Base-by-base conservation (phyloP, 1,140 invertebrate genomes). In the Diabrotica virgifera region DNA sequence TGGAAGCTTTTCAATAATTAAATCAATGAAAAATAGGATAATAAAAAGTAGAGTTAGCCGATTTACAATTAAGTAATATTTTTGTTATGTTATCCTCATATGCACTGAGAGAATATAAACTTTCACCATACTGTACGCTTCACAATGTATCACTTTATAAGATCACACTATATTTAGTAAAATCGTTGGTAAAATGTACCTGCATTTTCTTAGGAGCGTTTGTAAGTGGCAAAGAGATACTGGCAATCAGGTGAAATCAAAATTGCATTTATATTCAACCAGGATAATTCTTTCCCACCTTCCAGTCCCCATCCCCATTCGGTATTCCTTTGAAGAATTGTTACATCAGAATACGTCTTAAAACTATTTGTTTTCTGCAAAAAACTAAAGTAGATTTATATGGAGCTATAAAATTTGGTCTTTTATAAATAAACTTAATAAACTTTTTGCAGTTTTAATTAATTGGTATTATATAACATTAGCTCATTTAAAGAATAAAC, bases 251-350 rank as follows among this genome's bases (percentile, higher is more conserved):
- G 59, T 51, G 59, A 60, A 60, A 60, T 60, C 46, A 36, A 52
- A 60, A 52, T 60, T 60, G 59, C 46, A 52, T 52, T 60, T 60
- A 60, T 60, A 60, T 60, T 51, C 36, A 60, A n/a, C 9, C 11
- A 14, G 24, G 24, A 24, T 24, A 24, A 24, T 24, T 36, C 10
- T 10, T 37, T 57, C 24, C n/a, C 24, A 57, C 36, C 11, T 57
- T 36, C 35, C 24, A 9, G 9, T 24, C 10, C 0, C n/a, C 55
- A 57, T 57, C 55, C 55, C 55, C 55, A 57, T 57, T 57, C 24
- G 36, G 40, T 46, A 6, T 46, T 46, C 40, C 40, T n/a, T 10
- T 46, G n/a, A 46, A 24, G 24, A 8, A 46, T 5, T 46, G n/a
- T 46, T 46, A 46, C 40, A 46, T 46, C 40, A 46, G n/a, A 46